Conservation (phyloP, 2,888 invertebrate genomes). For the Cybosia mesomella region DNA sequence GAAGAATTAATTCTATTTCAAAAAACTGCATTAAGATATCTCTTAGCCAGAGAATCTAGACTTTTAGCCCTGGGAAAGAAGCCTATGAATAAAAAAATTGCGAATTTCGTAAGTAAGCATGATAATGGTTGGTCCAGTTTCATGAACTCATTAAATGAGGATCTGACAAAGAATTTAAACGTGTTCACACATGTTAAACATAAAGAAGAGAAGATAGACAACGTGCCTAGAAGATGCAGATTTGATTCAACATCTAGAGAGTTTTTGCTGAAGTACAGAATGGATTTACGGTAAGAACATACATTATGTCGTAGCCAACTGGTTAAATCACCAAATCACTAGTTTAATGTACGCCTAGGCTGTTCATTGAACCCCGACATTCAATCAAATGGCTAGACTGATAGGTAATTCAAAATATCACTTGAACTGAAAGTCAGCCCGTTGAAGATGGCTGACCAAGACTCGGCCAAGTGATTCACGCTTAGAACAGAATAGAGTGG, state of each 20-base stretch:
- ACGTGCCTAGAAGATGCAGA: constrained; percentile 50
- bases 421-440: too few relatives aligned
- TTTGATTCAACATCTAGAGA: constrained; percentile 58
- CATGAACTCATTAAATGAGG: constrained; percentile 72
- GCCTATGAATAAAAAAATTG: constrained; percentile 76
- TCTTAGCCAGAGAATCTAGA: constrained; percentile 71
- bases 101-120: constrained; percentile 67
- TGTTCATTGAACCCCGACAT: too few relatives aligned
- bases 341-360: too few relatives aligned
- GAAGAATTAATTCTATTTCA: constrained; percentile 75
- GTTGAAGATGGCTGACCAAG: too few relatives aligned
- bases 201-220: constrained; percentile 40
- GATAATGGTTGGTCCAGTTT: constrained; percentile 67
- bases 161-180: constrained; percentile 74
- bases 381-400: too few relatives aligned
- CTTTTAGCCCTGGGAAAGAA: constrained; percentile 70
- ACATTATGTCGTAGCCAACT: too few relatives aligned
- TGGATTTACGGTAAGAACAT: constrained; percentile 51
- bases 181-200: constrained; percentile 63
- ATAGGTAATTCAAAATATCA: too few relatives aligned
- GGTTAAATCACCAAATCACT: too few relatives aligned
- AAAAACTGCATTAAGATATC: constrained; percentile 67
- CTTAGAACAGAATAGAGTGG: too few relatives aligned
- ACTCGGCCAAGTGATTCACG: too few relatives aligned
- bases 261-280: constrained; percentile 52